Base-by-base conservation (phyloP, 92 coral and sea anemone species). In the Parazoanthus darwini region DNA sequence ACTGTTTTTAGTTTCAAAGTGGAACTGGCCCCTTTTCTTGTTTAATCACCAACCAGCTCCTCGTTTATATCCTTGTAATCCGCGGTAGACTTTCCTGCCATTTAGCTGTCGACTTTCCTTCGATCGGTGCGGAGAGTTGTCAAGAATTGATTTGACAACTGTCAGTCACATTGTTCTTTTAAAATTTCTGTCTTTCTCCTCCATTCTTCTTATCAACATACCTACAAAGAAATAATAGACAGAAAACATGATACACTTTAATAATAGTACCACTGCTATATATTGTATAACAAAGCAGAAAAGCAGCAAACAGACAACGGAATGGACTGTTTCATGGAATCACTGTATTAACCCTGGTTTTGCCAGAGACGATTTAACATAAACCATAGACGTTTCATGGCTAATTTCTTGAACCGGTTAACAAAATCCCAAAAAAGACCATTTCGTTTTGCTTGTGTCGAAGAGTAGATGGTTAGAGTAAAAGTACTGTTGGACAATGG, bases 141-240 rank as follows among this genome's bases (percentile, higher is more conserved):
- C 74, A 63, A 36, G 25, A 26, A 9, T 51, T 48, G 66, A 48
- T 50, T 44, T 11, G 43, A 44, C 63, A 58, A 81, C 74, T 82
- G 23, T 66, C 74, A 8, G 23, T 66, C 74, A 8, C 86, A 23
- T 42, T 66, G n/a, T 18, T 65, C 65, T 66, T 10, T 29, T 29
- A 29, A 29, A 23, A 23, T 81, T 65, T 66, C 59, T n/a, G 66
- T 38, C 20, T 39, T 82, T 66, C 86, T 82, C 15, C 76, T 82
- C 56, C 44, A 71, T 39, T 65, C 39, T 29, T 25, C 76, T 71
- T 29, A 26, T 71, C 76, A 82, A 66, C 86, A 82, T 56, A 82
- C 86, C 86, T 82, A 65, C 3, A 36, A 82, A 44, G 46, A 7
- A 65, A 37, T 8, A n/a, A 82, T 14, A 8, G 51, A 76, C 0